Evolutionary conservation across 2,888 invertebrate genomes (phyloP), one percentile per base, ranked within the genome.

Genomic region (Polymixis lichenea): DNA sequence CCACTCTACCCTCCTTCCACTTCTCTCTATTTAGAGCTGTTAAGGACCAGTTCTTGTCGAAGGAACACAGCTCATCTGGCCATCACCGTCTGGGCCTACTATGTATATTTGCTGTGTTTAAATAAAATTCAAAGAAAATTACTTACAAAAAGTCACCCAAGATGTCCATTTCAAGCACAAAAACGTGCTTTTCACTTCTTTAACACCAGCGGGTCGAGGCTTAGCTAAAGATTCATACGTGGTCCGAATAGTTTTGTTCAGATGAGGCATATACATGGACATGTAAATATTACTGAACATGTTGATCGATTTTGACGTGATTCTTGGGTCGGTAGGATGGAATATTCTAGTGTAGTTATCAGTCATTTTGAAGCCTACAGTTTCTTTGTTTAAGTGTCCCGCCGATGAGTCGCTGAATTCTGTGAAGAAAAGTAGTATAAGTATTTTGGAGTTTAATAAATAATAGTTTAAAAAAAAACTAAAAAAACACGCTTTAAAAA

Each of bases 121-220:
- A n/a, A n/a, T n/a, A n/a, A n/a, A n/a, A n/a, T n/a, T n/a, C n/a
- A 22, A 58, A 55, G 38, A 9, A 49, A 62, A 43, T 55, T 46
- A 85, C 86, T 86, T 53, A 86, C 86, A 61, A 72, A 86, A 82
- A 13, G 72, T 49, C 28, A 86, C 62, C 79, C 85, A 86, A 7
- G 68, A 53, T 0, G 75, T 32, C 87, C 85, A 86, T 28, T 72
- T 78, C 0, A 84, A 3, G 46, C 82, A 84, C 1, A 82, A 60
- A 60, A 72, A 86, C 13, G 53, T 17, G 58, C 61, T 72, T 69
- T 86, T 86, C 0, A 82, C 82, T 0, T 58, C 49, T 13, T 8
- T 43, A 1, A 56, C 0, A 17, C 5, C 17, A 28, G 8, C 2
- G 2, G 38, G 13, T 22, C 11, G 15, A 4, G 51, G 2, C 0